Evolutionary conservation across 1,140 invertebrate species (phyloP).

Genomic region (Eueides isabella): DNA sequence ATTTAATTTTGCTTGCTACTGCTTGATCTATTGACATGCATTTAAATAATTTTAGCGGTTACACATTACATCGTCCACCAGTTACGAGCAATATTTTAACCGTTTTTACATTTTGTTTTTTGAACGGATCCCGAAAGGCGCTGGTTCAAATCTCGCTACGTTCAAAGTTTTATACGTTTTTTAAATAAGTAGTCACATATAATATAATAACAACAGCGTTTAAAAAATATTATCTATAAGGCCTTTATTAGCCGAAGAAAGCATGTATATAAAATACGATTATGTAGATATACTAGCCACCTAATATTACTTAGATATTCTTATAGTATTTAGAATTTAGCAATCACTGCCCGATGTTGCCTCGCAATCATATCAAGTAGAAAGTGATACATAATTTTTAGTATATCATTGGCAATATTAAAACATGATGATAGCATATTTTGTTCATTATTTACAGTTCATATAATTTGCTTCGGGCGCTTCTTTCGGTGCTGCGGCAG

Average conservation of each 20-base stretch:
- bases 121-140: no score
- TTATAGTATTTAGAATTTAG: conserved; percentile 1
- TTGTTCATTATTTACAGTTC: conserved; percentile 1
- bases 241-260: not conserved
- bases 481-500: not conserved
- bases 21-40: not conserved
- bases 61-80: not conserved
- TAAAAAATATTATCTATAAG: not conserved
- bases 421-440: not conserved
- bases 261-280: not conserved
- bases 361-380: not conserved
- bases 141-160: no score
- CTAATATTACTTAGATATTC: not conserved
- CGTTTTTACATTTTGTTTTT: no score
- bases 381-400: not conserved
- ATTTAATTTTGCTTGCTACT: conserved; percentile 5
- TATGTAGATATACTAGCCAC: not conserved
- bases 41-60: not conserved
- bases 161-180: no score
- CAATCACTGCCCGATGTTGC: not conserved
- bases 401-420: not conserved
- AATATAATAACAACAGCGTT: not conserved
- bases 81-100: not conserved
- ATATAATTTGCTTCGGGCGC: not conserved
- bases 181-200: no score